Evolutionary conservation across 2,113 vertebrate species (phyloP).

Genomic region (zebrafish (Danio rerio)): DNA sequence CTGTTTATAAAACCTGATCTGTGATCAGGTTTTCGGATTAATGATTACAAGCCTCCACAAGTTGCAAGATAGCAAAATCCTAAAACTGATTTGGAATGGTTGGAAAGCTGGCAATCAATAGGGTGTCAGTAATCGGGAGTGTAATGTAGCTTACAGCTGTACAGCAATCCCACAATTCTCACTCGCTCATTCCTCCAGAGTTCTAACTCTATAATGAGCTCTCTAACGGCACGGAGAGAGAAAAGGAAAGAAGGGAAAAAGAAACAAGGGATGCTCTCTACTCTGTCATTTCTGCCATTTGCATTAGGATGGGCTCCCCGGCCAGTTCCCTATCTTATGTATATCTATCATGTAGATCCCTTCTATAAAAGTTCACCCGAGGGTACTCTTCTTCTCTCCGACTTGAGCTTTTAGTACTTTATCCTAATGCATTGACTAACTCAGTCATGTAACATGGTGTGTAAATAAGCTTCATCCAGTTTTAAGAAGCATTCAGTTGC

Average conservation of each 20-base stretch:
- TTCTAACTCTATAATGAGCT: conserved; percentile 51
- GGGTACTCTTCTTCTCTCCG: conserved; percentile 12
- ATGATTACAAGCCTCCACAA: neutral
- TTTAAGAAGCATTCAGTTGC: neutral
- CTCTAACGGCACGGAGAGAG: conserved; percentile 47
- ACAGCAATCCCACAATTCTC: neutral
- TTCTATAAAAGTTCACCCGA: neutral
- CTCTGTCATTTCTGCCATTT: neutral
- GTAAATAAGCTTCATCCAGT: no score
- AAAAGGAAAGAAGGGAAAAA: conserved; percentile 29
- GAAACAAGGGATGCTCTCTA: conserved; percentile 29
- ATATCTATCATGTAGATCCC: conserved; percentile 29
- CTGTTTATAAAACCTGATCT: neutral
- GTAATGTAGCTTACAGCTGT: neutral
- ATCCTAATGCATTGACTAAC: conserved; percentile 46
- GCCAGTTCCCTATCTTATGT: neutral
- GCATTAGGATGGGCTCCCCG: neutral
- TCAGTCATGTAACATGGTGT: neutral
- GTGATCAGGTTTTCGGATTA: conserved; percentile 3
- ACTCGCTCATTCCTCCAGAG: conserved; percentile 11
- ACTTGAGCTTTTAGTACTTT: conserved; percentile 9
- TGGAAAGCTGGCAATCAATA: conserved; percentile 1
- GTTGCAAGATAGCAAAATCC: conserved; percentile 2
- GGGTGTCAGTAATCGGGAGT: neutral
- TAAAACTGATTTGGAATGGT: conserved; percentile 1